Evolutionary conservation across 2,113 vertebrate genomes (phyloP).

Genomic region (Nesoenas mayeri): DNA sequence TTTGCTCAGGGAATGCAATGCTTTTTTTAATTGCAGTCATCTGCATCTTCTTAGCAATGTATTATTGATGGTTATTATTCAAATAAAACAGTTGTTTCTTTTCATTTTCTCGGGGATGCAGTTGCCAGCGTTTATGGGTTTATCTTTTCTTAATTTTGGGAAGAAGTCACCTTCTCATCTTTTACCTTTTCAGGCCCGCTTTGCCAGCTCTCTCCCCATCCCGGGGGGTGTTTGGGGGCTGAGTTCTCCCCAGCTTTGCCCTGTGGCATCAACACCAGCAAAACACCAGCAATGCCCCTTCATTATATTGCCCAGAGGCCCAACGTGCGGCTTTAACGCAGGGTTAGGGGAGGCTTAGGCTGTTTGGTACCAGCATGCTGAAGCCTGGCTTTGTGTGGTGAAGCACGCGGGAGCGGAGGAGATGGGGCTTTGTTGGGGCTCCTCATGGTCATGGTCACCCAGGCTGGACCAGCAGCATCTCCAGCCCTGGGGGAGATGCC

Average conservation of each 20-base stretch:
- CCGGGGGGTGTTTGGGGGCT: background rate
- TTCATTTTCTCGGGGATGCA: background rate
- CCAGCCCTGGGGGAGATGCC: background rate
- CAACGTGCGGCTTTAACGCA: background rate
- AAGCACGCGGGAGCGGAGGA: background rate
- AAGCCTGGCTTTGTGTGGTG: background rate
- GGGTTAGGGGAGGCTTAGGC: background rate
- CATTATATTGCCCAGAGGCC: background rate
- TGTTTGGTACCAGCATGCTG: background rate
- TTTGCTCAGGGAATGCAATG: constrained; percentile 64
- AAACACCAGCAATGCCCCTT: background rate
- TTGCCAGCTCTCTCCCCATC: background rate
- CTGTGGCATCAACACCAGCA: background rate
- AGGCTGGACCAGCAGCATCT: background rate
- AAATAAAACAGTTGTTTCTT: constrained; percentile 17
- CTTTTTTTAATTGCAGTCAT: constrained; percentile 78
- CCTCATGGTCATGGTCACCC: background rate
- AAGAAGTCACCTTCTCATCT: background rate
- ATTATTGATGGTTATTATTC: constrained; percentile 73
- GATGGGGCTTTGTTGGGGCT: background rate
- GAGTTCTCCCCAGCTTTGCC: background rate
- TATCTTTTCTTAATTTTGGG: background rate
- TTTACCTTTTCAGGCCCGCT: background rate
- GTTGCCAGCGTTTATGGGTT: background rate
- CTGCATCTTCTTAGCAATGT: constrained; percentile 61